Evolutionary conservation across 2,888 invertebrate species (phyloP).

Genomic region (Ophion ventricosus): DNA sequence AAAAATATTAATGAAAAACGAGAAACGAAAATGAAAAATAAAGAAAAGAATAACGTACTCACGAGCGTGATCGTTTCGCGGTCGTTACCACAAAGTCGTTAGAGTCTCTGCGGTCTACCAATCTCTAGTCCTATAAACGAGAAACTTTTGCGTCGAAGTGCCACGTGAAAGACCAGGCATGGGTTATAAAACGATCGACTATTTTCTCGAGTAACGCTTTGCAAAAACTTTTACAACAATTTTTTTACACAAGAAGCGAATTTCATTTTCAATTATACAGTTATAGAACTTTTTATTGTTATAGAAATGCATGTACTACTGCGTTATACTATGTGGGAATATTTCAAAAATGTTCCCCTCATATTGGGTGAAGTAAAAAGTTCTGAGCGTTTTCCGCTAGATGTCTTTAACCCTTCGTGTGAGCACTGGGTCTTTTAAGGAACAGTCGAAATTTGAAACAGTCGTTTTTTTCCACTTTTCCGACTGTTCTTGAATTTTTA

Average conservation of each 20-base stretch:
- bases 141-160: conserved; percentile 22
- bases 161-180: background rate
- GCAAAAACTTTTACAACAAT: conserved; percentile 8
- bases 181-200: conserved; percentile 11
- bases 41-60: conserved; percentile 25
- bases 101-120: conserved; percentile 42
- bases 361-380: no score
- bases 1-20: background rate
- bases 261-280: conserved; percentile 8
- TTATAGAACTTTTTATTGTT: background rate
- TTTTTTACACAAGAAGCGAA: background rate
- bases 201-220: conserved; percentile 7
- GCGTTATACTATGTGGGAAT: background rate
- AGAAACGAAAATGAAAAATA: background rate
- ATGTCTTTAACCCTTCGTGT: no score
- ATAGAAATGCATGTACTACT: background rate
- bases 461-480: no score
- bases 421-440: no score
- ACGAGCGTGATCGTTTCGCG: conserved; percentile 44
- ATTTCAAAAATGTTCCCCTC: background rate
- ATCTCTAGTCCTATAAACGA: conserved; percentile 14
- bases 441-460: no score
- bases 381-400: no score
- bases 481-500: no score
- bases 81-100: conserved; percentile 58